Evolutionary conservation across 2,888 invertebrate genomes (phyloP).

Genomic region (Elysia crispata): DNA sequence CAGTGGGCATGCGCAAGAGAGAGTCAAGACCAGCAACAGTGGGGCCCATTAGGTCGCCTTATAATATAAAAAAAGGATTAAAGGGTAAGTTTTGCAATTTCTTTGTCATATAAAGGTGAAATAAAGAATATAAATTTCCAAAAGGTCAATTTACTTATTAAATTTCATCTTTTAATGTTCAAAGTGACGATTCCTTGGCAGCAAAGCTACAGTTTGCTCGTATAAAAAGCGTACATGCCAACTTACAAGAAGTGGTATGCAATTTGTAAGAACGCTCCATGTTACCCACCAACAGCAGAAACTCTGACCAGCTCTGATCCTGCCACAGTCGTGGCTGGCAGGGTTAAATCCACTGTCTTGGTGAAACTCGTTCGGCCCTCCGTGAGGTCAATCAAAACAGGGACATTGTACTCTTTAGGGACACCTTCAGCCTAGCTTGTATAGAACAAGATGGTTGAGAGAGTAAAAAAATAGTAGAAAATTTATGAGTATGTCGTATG

Average conservation of each 20-base stretch:
- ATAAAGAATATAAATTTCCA: too few species aligned
- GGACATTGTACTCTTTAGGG: constrained; percentile 65
- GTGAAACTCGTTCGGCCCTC: constrained; percentile 69
- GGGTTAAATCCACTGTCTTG: constrained; percentile 83
- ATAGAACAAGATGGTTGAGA: background rate
- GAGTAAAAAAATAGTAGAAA: too few species aligned
- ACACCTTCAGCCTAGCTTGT: constrained; percentile 67
- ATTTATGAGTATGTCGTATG: too few species aligned
- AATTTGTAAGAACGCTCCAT: too few species aligned
- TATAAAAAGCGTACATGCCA: too few species aligned
- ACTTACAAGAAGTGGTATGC: too few species aligned
- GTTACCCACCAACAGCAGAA: constrained; percentile 77
- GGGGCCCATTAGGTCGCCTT: constrained; percentile 88
- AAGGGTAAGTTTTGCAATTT: background rate
- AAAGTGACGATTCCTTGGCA: too few species aligned
- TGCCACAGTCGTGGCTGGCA: constrained; percentile 82
- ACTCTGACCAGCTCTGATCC: constrained; percentile 83
- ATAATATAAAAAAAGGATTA: background rate
- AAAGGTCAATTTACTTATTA: too few species aligned
- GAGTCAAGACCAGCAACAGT: constrained; percentile 87
- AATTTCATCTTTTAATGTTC: too few species aligned
- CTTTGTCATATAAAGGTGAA: too few species aligned
- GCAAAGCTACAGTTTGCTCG: too few species aligned
- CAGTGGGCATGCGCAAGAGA: constrained; percentile 88
- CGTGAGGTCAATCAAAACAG: constrained; percentile 63